Evolutionary conservation across 2,113 vertebrate species (phyloP).

Genomic region (Casuarius casuarius): DNA sequence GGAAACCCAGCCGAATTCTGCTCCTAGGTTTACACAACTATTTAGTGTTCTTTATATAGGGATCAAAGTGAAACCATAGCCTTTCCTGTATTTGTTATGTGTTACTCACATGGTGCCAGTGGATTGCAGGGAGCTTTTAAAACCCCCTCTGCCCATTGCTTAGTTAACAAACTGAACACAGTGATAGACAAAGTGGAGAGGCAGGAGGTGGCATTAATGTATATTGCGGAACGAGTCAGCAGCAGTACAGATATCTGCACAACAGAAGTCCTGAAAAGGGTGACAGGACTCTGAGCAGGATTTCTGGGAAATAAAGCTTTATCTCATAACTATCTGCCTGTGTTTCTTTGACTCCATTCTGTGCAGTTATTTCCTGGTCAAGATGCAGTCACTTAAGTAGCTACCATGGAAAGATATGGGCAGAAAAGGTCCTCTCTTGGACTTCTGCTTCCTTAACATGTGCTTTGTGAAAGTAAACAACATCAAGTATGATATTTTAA

Average conservation of each 20-base stretch:
- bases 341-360: neutral
- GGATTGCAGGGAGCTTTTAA: neutral
- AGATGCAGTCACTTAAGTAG: neutral
- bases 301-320: neutral
- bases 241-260: neutral
- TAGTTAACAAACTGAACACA: neutral
- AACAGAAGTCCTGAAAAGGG: neutral
- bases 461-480: neutral
- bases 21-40: neutral
- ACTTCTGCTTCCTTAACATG: neutral
- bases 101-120: rapidly evolving
- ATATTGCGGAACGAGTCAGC: neutral
- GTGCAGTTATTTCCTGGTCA: neutral
- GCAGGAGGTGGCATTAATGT: neutral
- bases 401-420: neutral
- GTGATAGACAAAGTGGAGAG: neutral
- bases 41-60: neutral
- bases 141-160: neutral
- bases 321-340: neutral
- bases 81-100: neutral
- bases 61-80: neutral
- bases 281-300: neutral
- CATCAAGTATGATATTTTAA: neutral
- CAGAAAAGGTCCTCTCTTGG: neutral
- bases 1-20: neutral